Evolutionary conservation across 2,888 invertebrate species (phyloP).

Genomic region (Agelastica alni): DNA sequence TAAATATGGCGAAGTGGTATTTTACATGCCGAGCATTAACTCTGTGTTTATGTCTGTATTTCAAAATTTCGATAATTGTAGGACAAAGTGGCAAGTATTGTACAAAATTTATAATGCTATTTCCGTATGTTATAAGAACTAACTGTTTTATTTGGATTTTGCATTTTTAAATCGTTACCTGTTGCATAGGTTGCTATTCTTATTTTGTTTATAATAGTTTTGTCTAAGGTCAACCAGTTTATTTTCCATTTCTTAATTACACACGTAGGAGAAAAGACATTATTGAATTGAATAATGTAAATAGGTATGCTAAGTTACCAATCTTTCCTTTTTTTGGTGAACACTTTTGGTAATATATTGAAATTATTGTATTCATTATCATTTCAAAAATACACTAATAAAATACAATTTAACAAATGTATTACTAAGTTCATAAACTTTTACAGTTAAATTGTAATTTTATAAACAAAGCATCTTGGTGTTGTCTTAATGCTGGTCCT

Average conservation of each 20-base stretch:
- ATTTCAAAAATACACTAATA: too few relatives aligned
- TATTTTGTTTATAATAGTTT: slow-evolving; percentile 15
- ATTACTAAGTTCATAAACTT: too few relatives aligned
- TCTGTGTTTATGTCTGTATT: slow-evolving; percentile 43
- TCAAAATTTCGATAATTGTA: slow-evolving; percentile 32
- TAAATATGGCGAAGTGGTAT: slow-evolving; percentile 49
- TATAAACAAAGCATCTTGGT: too few relatives aligned
- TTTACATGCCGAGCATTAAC: slow-evolving; percentile 43
- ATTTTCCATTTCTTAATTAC: background rate
- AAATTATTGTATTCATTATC: too few relatives aligned
- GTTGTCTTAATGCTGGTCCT: too few relatives aligned
- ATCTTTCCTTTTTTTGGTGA: too few relatives aligned
- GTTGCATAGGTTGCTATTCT: slow-evolving; percentile 24
- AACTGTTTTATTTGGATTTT: too few relatives aligned
- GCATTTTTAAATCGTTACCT: slow-evolving; percentile 18
- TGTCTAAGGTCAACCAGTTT: slow-evolving; percentile 9
- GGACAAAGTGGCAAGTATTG: slow-evolving; percentile 37
- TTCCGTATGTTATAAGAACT: too few relatives aligned
- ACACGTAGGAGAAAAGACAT: background rate
- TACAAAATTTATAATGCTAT: too few relatives aligned
- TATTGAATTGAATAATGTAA: background rate
- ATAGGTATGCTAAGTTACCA: background rate
- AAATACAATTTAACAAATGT: too few relatives aligned
- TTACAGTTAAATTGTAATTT: too few relatives aligned
- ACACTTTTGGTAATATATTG: too few relatives aligned